Percentiles rank a stretch among this genome's conserved stretches.
These are phyloP conservation scores for Syndactyla subalaris DNA, from an alignment of 2,797 vertebrate species.

Conservation along the genomic window DNA sequence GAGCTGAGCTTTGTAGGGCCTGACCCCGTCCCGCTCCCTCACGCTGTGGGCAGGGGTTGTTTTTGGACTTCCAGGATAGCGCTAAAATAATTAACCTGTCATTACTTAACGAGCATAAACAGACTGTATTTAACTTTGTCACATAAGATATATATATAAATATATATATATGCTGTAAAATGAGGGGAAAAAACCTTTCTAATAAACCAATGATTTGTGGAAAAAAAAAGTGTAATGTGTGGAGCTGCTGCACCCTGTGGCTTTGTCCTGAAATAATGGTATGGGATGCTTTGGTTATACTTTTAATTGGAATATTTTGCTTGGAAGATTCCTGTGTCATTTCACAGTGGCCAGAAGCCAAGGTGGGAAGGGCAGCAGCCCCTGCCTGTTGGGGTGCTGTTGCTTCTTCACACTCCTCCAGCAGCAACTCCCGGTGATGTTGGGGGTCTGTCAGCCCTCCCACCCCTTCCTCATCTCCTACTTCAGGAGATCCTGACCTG, in stretches of 20 bases:
- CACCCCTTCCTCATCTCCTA: neutral
- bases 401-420: neutral
- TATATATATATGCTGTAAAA: constrained; percentile 79
- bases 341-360: neutral
- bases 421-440: neutral
- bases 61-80: constrained; percentile 65
- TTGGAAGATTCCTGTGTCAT: neutral
- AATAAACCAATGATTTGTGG: constrained; percentile 80
- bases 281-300: neutral
- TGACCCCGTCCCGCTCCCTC: neutral
- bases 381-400: neutral
- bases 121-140: constrained; percentile 82
- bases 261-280: neutral
- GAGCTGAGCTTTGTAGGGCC: constrained; percentile 56
- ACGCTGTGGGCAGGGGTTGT: neutral
- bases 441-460: neutral
- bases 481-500: neutral
- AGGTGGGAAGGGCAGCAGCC: neutral
- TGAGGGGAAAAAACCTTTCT: constrained; percentile 75
- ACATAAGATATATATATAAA: constrained; percentile 72
- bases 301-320: neutral
- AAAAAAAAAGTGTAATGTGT: neutral
- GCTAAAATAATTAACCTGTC: constrained; percentile 68
- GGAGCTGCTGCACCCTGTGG: neutral
- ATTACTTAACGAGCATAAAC: constrained; percentile 69